Evolutionary conservation across 2,888 invertebrate species (phyloP).

Genomic region (Taenaris catops): DNA sequence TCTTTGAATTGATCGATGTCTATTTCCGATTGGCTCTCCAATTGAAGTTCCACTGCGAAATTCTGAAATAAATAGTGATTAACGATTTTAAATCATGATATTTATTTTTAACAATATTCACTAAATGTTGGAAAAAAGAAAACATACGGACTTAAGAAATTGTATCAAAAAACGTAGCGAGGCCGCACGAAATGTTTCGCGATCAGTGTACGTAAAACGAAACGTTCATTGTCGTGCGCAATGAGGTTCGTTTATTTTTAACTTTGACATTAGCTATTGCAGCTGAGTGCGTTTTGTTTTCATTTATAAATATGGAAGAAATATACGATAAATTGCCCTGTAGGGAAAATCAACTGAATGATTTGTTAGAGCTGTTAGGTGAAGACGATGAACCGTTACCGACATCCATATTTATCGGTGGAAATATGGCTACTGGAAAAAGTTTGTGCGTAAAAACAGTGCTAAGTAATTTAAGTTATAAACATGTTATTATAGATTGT

Average conservation of each 20-base stretch:
- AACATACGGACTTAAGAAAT: no score
- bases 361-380: conserved; percentile 72
- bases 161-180: conserved; percentile 27
- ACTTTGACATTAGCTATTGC: no score
- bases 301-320: conserved; percentile 65
- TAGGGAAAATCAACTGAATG: conserved; percentile 66
- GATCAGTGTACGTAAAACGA: conserved; percentile 13
- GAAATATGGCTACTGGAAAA: conserved; percentile 93
- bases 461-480: conserved; percentile 78
- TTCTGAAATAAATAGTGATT: conserved; percentile 75
- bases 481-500: conserved; percentile 85
- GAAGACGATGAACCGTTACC: conserved; percentile 82
- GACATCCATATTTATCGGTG: conserved; percentile 86
- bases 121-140: no score
- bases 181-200: conserved; percentile 26
- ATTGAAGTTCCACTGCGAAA: conserved; percentile 87
- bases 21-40: conserved; percentile 84
- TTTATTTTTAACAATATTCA: no score
- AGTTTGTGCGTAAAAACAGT: conserved; percentile 83
- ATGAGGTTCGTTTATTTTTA: no score
- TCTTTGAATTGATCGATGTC: conserved; percentile 85
- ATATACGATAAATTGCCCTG: conserved; percentile 66
- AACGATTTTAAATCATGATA: not conserved
- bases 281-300: no score
- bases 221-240: conserved; percentile 7